phyloP scores from a whole-genome alignment of 2,113 vertebrate species.

The Ahaetulla prasina region DNA sequence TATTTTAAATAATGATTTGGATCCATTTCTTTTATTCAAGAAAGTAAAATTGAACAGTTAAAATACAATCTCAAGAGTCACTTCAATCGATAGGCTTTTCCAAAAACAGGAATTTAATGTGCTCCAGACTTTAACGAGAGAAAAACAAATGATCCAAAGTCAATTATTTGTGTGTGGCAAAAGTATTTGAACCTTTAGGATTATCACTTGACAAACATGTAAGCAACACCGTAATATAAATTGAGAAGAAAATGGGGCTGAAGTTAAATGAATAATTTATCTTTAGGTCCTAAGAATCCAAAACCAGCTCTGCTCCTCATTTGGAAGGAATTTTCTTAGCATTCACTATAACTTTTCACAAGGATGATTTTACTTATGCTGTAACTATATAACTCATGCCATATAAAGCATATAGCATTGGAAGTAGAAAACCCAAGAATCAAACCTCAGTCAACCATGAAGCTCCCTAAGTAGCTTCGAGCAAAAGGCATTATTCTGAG shows the following conservation, averaged over 20 bases:
- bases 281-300: background rate
- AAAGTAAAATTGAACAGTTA: background rate
- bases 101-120: background rate
- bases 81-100: background rate
- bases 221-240: background rate
- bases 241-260: background rate
- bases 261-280: background rate
- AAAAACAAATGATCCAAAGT: background rate
- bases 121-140: background rate
- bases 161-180: background rate
- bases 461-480: background rate
- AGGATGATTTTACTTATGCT: background rate
- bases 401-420: background rate
- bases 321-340: background rate
- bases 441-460: background rate
- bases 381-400: background rate
- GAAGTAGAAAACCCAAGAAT: background rate
- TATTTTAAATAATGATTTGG: background rate
- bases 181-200: background rate
- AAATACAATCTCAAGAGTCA: background rate
- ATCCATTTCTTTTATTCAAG: background rate
- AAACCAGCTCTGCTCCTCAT: background rate
- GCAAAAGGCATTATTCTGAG: background rate
- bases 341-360: background rate
- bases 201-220: background rate